Evolutionary conservation across 2,113 vertebrate genomes (phyloP), one percentile per base, ranked within the genome.

Genomic region (Jaculus jaculus): DNA sequence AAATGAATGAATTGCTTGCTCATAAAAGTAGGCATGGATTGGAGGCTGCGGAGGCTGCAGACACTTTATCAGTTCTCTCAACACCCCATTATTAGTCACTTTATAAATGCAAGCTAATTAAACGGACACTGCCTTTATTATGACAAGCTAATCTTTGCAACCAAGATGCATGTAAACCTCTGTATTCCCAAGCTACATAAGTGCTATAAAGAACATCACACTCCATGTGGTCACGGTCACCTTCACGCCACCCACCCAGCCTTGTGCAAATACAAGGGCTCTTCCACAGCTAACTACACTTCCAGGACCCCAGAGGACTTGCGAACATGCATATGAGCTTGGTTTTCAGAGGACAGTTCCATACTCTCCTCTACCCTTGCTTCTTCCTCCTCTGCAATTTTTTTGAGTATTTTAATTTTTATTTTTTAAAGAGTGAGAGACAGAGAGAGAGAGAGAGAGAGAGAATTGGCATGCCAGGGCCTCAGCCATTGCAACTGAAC

Each of bases 61-160:
- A 20, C 4, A 4, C 34, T 39, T 23, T 69, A 8, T 58, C 68
- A 71, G 39, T n/a, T 51, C 28, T 77, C 60, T 15, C 32, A 21
- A 75, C 9, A 81, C 20, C 13, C 28, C 24, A 5, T 61, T 42
- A 21, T 32, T 15, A 24, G 7, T 89, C 32, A n/a, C 74, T 75
- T 63, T 90, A 73, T 30, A 90, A 90, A 86, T 63, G 68, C 42
- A 83, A 21, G 65, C 69, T 68, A 32, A 60, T 88, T 83, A 89
- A 34, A 78, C 12, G 39, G 66, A 30, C 26, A 37, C n/a, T 58
- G 58, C 18, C 13, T 90, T 87, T 91, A 28, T 84, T 34, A 77
- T 69, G 77, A 34, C 34, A 87, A 90, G 71, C 28, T 72, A 77
- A 91, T 74, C 84, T 91, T 58, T 84, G 26, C 61, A 69, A 39